These are phyloP conservation scores for Acheta domesticus DNA, from an alignment of 2,888 invertebrate genomes.

Conservation along the genomic window DNA sequence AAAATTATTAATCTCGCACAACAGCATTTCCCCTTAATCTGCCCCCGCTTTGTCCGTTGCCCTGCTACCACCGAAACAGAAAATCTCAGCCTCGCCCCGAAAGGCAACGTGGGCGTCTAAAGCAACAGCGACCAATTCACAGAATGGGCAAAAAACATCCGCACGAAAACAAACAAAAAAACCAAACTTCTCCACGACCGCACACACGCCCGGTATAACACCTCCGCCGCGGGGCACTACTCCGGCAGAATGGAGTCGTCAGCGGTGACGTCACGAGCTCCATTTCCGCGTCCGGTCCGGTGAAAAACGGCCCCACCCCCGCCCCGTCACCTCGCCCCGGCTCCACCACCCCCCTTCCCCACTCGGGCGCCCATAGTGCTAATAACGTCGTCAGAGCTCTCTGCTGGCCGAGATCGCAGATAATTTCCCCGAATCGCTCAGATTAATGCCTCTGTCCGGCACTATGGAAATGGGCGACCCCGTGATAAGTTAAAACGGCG, in stretches of 20 bases:
- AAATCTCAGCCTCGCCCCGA: too few species aligned
- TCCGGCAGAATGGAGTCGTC: background rate
- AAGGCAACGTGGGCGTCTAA: too few species aligned
- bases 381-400: conserved; percentile 1
- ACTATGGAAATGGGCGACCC: background rate
- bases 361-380: background rate
- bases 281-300: background rate
- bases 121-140: background rate
- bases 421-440: background rate
- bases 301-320: conserved; percentile 18
- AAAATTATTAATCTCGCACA: too few species aligned
- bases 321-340: background rate
- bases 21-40: too few species aligned
- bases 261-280: background rate
- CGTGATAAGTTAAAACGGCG: too few species aligned
- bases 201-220: background rate
- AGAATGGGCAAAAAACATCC: background rate
- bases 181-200: background rate
- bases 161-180: background rate
- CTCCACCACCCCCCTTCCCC: background rate
- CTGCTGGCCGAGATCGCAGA: background rate
- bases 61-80: too few species aligned
- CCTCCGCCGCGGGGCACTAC: background rate
- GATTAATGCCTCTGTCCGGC: background rate
- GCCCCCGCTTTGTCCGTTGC: too few species aligned